Conservation (phyloP, 2,888 invertebrate species). For the Polydrusus cervinus region DNA sequence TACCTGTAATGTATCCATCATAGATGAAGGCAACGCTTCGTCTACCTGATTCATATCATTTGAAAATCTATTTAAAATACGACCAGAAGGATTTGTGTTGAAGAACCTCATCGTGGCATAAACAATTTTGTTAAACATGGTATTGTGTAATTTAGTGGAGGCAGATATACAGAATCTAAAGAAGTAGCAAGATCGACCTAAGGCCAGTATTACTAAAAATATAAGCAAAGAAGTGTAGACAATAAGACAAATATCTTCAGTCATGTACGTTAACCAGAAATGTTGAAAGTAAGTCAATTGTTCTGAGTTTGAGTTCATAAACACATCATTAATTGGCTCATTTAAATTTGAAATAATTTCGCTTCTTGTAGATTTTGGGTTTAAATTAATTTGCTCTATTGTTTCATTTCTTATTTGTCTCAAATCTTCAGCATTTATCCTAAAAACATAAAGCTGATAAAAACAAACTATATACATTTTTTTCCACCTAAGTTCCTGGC, state of each 20-base stretch:
- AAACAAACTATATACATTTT: no score
- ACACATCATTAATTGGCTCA: background rate
- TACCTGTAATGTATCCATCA: conserved; percentile 70
- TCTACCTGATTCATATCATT: conserved; percentile 78
- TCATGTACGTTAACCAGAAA: conserved; percentile 52
- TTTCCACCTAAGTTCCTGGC: no score
- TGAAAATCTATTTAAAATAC: conserved; percentile 80
- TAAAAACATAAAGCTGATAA: conserved; percentile 10
- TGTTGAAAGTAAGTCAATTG: conserved; percentile 29
- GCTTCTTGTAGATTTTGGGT: background rate
- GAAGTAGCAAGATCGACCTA: conserved; percentile 70
- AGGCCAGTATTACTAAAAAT: conserved; percentile 68
- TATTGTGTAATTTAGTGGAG: conserved; percentile 73
- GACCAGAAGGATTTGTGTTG: conserved; percentile 77
- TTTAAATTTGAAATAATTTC: conserved; percentile 44
- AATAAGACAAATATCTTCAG: conserved; percentile 62
- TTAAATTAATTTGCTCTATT: background rate
- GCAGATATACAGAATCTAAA: conserved; percentile 73
- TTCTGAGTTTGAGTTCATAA: background rate
- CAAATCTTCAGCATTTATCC: conserved; percentile 24
- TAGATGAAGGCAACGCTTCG: conserved; percentile 70
- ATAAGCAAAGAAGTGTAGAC: conserved; percentile 61
- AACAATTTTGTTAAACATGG: conserved; percentile 73
- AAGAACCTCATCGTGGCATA: conserved; percentile 79
- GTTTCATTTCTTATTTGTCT: conserved; percentile 8